Percentiles rank a stretch among this genome's conserved stretches.
Conservation (phyloP, 2,888 invertebrate species). For the Galerucella nymphaeae region DNA sequence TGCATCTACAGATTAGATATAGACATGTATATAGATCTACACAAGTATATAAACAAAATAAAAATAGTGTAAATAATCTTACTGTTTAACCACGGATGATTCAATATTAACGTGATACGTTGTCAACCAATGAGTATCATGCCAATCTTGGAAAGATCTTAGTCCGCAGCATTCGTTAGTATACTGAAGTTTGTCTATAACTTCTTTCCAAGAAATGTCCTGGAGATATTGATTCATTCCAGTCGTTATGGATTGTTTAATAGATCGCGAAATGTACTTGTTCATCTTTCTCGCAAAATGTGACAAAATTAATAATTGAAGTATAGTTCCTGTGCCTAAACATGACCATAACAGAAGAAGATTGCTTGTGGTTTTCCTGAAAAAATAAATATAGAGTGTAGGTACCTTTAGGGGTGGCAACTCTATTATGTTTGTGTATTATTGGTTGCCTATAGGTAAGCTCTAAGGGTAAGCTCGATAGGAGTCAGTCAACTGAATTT, state of each 20-base stretch:
- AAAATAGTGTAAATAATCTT: slow-evolving; percentile 32
- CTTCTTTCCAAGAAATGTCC: slow-evolving; percentile 69
- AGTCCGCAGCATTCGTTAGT: slow-evolving; percentile 70
- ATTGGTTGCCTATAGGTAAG: no score
- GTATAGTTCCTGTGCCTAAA: slow-evolving; percentile 58
- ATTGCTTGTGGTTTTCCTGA: slow-evolving; percentile 62
- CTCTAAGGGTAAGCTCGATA: no score
- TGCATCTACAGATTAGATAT: neutral
- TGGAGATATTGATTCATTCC: slow-evolving; percentile 71
- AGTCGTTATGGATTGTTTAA: slow-evolving; percentile 68
- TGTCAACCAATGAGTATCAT: slow-evolving; percentile 71
- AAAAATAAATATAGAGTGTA: slow-evolving; percentile 51
- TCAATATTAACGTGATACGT: slow-evolving; percentile 63
- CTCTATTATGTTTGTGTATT: no score
- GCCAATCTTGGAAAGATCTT: slow-evolving; percentile 70
- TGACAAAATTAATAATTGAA: slow-evolving; percentile 59
- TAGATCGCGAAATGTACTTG: slow-evolving; percentile 61
- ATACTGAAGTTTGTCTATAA: slow-evolving; percentile 71
- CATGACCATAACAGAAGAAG: slow-evolving; percentile 60
- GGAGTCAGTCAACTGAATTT: no score
- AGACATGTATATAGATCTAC: neutral
- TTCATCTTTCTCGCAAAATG: slow-evolving; percentile 58
- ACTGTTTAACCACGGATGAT: slow-evolving; percentile 56
- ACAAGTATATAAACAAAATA: no score
- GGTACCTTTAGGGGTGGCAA: no score